A percentile compares a stretch with the other conserved stretches of the same genome.
These are phyloP conservation scores for Orientallactaga sibirica DNA, from an alignment of 2,797 vertebrate genomes.

Conservation along the genomic window DNA sequence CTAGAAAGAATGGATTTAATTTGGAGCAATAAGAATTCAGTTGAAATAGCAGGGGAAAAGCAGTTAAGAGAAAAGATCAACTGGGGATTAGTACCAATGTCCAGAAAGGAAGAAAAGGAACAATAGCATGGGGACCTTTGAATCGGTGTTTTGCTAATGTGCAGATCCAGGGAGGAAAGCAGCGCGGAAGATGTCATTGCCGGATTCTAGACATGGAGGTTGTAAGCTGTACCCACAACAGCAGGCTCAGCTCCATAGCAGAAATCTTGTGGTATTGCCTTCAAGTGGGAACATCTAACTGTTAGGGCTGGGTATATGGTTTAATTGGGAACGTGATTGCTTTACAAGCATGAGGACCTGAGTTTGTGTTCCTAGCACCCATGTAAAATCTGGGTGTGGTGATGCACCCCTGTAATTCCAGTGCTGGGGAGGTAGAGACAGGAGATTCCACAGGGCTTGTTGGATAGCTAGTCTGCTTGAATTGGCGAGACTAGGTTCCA, in stretches of 20 bases:
- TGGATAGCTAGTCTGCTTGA: too few species aligned
- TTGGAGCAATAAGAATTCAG: slow-evolving; percentile 78
- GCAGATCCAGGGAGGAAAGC: neutral
- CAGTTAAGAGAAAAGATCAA: slow-evolving; percentile 69
- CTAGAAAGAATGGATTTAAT: slow-evolving; percentile 80
- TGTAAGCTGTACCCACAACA: neutral
- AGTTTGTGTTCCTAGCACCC: too few species aligned
- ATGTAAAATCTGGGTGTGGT: too few species aligned
- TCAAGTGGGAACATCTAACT: neutral
- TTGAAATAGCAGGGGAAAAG: slow-evolving; percentile 38
- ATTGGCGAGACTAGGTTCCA: too few species aligned
- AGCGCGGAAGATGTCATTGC: neutral
- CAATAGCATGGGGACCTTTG: slow-evolving; percentile 36
- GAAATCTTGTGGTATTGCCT: neutral
- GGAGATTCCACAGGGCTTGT: too few species aligned
- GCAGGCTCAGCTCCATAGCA: neutral
- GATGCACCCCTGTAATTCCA: too few species aligned
- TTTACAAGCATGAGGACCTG: too few species aligned
- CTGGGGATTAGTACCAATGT: slow-evolving; percentile 60
- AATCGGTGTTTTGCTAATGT: neutral
- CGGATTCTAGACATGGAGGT: neutral
- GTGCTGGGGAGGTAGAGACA: too few species aligned
- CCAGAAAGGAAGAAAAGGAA: slow-evolving; percentile 42
- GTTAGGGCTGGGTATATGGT: too few species aligned
- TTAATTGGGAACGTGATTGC: too few species aligned